Conservation (phyloP, 1,140 invertebrate genomes). For the Pseudomyrmex pallidus region DNA sequence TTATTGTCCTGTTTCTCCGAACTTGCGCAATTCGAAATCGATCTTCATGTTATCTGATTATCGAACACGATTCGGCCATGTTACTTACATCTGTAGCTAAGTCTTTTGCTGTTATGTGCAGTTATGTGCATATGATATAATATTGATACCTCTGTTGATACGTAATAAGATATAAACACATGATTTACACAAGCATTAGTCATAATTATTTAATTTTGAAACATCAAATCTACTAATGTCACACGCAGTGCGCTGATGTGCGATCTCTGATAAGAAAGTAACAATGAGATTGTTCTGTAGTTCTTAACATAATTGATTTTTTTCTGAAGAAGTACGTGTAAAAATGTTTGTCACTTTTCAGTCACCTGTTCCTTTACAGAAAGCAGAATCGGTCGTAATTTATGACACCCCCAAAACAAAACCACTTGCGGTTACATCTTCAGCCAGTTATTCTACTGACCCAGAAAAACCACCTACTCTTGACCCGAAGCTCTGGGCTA, state of each 20-base stretch:
- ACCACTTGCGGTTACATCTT: conserved; percentile 8
- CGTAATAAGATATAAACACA: background rate
- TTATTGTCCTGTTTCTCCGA: background rate
- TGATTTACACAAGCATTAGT: background rate
- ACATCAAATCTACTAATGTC: background rate
- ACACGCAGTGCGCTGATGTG: background rate
- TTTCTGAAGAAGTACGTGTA: background rate
- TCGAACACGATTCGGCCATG: conserved; percentile 13
- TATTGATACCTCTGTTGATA: background rate
- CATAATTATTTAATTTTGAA: background rate
- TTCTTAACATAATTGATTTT: background rate
- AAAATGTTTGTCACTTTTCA: conserved; percentile 51
- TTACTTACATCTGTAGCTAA: background rate
- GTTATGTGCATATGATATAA: background rate
- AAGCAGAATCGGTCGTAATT: conserved; percentile 71
- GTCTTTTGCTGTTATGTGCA: no score
- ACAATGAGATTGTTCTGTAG: no score
- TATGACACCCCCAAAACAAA: conserved; percentile 71
- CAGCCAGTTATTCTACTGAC: background rate
- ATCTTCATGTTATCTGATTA: background rate
- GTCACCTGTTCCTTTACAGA: conserved; percentile 68
- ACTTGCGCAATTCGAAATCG: background rate
- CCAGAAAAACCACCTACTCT: conserved; percentile 21
- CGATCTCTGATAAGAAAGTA: background rate
- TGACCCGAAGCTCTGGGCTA: conserved; percentile 36